These are phyloP conservation scores for Panzeria rudis DNA, from an alignment of 2,888 invertebrate genomes.

Conservation along the genomic window DNA sequence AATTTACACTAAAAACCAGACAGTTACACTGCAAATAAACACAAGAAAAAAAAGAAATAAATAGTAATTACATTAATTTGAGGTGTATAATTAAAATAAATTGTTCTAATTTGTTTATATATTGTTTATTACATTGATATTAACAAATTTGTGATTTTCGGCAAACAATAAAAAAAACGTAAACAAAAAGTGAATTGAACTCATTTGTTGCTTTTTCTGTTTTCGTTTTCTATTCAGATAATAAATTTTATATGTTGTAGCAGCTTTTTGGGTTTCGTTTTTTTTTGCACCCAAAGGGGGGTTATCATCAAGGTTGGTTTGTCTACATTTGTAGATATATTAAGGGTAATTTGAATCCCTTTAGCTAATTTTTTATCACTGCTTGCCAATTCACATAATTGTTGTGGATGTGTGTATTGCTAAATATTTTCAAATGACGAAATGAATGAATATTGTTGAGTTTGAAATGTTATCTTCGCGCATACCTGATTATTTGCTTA, in stretches of 20 bases:
- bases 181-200: conserved; percentile 13
- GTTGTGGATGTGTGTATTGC: background rate
- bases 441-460: conserved; percentile 19
- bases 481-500: conserved; percentile 57
- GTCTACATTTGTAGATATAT: background rate
- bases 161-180: background rate
- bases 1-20: background rate
- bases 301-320: conserved; percentile 21
- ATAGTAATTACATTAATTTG: conserved; percentile 13
- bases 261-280: too few species aligned
- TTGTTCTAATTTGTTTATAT: background rate
- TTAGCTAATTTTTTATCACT: background rate
- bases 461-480: conserved; percentile 57
- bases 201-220: background rate
- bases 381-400: conserved; percentile 8
- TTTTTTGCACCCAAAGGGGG: background rate
- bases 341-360: conserved; percentile 6
- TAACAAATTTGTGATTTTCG: background rate
- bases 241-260: background rate
- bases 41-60: background rate
- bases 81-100: background rate
- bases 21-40: conserved; percentile 37
- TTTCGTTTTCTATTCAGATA: conserved; percentile 16
- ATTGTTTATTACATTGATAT: conserved; percentile 8
- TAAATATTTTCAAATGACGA: conserved; percentile 15